A percentile compares a stretch with the other conserved stretches of the same genome.
phyloP scores from a whole-genome alignment of 1,140 invertebrate genomes.

The Scylla paramamosain region DNA sequence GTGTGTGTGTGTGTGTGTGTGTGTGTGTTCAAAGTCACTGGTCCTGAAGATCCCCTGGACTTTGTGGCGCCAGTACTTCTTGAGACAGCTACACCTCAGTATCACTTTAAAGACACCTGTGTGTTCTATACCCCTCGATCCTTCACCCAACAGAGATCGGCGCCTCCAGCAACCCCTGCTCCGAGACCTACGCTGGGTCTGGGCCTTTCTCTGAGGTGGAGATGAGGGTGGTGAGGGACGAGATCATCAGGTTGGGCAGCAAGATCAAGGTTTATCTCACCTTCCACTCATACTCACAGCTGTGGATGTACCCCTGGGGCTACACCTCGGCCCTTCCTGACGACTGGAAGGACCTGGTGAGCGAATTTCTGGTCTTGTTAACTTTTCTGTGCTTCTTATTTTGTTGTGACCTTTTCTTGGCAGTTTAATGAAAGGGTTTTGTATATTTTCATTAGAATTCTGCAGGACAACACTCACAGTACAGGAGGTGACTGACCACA shows the following conservation, averaged over 20 bases:
- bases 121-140: too few relatives aligned
- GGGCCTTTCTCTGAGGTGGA: slow-evolving; percentile 95
- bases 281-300: slow-evolving; percentile 79
- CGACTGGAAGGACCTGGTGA: slow-evolving; percentile 79
- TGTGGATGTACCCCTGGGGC: slow-evolving; percentile 79
- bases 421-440: background rate
- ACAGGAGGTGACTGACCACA: background rate
- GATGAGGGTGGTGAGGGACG: slow-evolving; percentile 86
- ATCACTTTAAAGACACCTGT: too few relatives aligned
- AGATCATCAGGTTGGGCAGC: slow-evolving; percentile 64
- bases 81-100: too few relatives aligned
- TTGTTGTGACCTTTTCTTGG: background rate
- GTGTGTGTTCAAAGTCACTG: too few relatives aligned
- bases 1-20: background rate
- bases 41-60: background rate
- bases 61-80: background rate
- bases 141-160: slow-evolving; percentile 81
- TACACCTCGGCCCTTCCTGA: slow-evolving; percentile 78
- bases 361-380: background rate
- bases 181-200: slow-evolving; percentile 93
- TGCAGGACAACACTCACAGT: background rate
- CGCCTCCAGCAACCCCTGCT: slow-evolving; percentile 91
- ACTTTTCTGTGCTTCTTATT: background rate
- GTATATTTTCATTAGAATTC: too few relatives aligned
- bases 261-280: slow-evolving; percentile 78